Percentiles rank a stretch among this genome's conserved stretches.
Conservation (phyloP, 2,888 invertebrate genomes). For the Hemithea aestivaria region DNA sequence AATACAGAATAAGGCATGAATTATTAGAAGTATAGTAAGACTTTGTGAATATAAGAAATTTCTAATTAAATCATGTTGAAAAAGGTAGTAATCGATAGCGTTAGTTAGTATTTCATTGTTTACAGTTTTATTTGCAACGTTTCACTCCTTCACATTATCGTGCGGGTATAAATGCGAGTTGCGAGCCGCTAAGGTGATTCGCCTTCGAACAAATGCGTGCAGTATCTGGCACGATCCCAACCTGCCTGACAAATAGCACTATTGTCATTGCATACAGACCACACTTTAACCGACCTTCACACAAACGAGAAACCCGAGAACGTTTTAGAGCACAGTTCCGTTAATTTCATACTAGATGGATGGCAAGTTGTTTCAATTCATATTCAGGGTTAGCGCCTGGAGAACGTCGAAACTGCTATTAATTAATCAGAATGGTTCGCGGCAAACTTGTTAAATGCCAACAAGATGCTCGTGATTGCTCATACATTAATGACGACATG, state of each 20-base stretch:
- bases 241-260: constrained; percentile 37
- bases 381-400: constrained; percentile 28
- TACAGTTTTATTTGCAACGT: constrained; percentile 14
- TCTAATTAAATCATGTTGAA: too few relatives aligned
- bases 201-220: constrained; percentile 41
- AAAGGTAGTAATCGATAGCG: too few relatives aligned
- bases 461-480: constrained; percentile 21
- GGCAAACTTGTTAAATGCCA: constrained; percentile 26
- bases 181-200: constrained; percentile 37
- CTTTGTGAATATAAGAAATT: too few relatives aligned
- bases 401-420: constrained; percentile 24
- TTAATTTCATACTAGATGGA: constrained; percentile 28
- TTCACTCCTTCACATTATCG: constrained; percentile 12
- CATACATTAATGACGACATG: constrained; percentile 30
- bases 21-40: too few relatives aligned
- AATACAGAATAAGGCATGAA: too few relatives aligned
- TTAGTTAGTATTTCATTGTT: too few relatives aligned
- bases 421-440: constrained; percentile 28
- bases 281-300: constrained; percentile 37
- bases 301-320: constrained; percentile 33
- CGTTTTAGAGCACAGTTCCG: constrained; percentile 28
- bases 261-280: constrained; percentile 38
- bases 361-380: constrained; percentile 32
- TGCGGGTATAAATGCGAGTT: constrained; percentile 31
- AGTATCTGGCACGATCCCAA: constrained; percentile 51